These are phyloP conservation scores for Xiphophorus hellerii DNA, from an alignment of 2,113 vertebrate genomes.

Conservation along the genomic window DNA sequence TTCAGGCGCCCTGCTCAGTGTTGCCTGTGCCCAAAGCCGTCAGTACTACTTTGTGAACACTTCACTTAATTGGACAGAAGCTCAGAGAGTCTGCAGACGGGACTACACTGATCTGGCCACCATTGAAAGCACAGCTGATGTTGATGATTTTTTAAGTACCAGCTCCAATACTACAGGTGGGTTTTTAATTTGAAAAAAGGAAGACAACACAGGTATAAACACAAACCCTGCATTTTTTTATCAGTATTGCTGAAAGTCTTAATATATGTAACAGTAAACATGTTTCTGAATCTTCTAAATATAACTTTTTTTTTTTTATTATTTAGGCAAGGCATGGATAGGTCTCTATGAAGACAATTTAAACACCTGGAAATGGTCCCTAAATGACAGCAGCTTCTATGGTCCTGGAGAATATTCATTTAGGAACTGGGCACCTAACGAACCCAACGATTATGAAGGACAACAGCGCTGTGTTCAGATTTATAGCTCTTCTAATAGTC, in stretches of 20 bases:
- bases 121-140: background rate
- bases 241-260: too few relatives aligned
- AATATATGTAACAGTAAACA: too few relatives aligned
- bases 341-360: conserved; percentile 39
- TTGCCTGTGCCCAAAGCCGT: background rate
- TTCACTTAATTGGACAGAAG: background rate
- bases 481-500: too few relatives aligned
- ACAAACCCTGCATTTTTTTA: too few relatives aligned
- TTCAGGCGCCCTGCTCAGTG: background rate
- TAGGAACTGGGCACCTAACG: background rate
- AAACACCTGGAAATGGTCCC: conserved; percentile 22
- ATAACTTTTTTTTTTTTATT: too few relatives aligned
- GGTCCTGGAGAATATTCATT: conserved; percentile 8
- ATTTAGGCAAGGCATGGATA: conserved; percentile 46
- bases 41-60: background rate
- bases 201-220: background rate
- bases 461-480: conserved; percentile 12
- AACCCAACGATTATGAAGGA: background rate
- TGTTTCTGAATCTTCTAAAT: too few relatives aligned
- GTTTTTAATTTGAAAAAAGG: background rate
- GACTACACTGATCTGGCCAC: background rate
- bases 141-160: background rate
- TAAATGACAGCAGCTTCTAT: conserved; percentile 33
- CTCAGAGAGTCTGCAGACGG: background rate
- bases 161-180: background rate